Conservation (phyloP, 2,888 invertebrate species). For the Neoaliturus tenellus region DNA sequence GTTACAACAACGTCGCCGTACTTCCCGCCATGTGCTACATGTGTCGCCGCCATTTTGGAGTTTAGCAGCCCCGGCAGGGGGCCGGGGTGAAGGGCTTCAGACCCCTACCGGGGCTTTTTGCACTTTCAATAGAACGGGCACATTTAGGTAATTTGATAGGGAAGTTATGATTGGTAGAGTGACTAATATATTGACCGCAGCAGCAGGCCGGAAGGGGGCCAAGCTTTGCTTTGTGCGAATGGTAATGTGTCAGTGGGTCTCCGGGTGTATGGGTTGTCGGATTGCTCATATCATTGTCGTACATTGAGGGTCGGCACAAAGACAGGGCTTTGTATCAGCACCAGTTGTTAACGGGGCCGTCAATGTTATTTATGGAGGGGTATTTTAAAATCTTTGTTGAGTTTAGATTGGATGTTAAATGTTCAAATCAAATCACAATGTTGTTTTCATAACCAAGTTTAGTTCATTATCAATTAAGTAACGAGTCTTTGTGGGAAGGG, state of each 20-base stretch:
- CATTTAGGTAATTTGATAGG: constrained; percentile 35
- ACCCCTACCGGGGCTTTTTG: background rate
- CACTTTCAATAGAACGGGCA: constrained; percentile 2
- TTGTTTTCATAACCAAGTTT: too few relatives aligned
- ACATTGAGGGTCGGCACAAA: background rate
- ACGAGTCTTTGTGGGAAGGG: too few relatives aligned
- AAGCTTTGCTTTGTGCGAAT: background rate
- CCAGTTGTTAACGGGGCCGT: background rate
- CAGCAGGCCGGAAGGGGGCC: background rate
- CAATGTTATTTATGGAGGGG: background rate
- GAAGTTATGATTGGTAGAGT: constrained; percentile 32
- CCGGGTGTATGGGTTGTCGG: background rate
- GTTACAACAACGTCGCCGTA: background rate
- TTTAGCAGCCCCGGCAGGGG: background rate
- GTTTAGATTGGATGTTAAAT: too few relatives aligned
- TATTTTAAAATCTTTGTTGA: too few relatives aligned
- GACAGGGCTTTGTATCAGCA: background rate
- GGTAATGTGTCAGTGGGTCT: background rate
- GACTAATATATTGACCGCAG: constrained; percentile 30
- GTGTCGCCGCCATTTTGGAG: constrained; percentile 25
- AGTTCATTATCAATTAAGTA: too few relatives aligned
- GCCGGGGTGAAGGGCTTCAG: constrained; percentile 1
- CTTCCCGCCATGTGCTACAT: constrained; percentile 24
- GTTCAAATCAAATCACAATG: too few relatives aligned
- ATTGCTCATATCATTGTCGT: background rate